Base-by-base conservation (phyloP, 2,888 invertebrate species). In the Macaria liturata region DNA sequence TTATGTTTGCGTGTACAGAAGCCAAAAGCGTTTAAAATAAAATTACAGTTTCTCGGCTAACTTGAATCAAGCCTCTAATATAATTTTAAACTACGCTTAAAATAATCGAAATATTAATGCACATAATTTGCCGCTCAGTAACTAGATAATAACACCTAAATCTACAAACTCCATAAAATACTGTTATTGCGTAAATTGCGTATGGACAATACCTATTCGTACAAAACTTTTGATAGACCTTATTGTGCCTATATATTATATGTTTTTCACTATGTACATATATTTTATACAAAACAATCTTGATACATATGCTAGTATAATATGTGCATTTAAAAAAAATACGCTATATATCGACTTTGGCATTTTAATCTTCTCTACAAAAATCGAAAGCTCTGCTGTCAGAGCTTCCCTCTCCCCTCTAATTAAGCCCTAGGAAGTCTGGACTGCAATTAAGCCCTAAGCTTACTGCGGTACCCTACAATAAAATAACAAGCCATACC, bases 391-490 rank as follows among this genome's bases (percentile, higher is more conserved):
- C n/a, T n/a, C 42, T 4, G 42, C 8, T 42, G n/a, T n/a, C 9
- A n/a, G 9, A 42, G 5, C 6, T n/a, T 8, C 42, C 42, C 42
- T 42, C 9, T 42, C n/a, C 42, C 42, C 42, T n/a, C 9, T 42
- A 42, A 42, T 42, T 32, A 37, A 43, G 44, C 31, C 39, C 49
- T 45, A 48, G 44, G 39, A 49, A 54, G 37, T 7, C n/a, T 9
- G 31, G 51, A 42, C 9, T 49, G 57, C 52, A 53, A 57, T 53
- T 49, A 8, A 46, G 48, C 20, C 44, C 39, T 42, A 50, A 54
- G 49, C 49, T 57, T 59, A 52, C 60, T 49, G 56, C 32, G 8
- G 20, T 20, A 20, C 20, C 50, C 49, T 49, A 48, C 61, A 55
- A 50, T 57, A 50, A 57, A 65, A 60, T 50, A 49, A 51, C 48